These are phyloP conservation scores for Catamblyrhynchus diadema DNA, from an alignment of 2,797 vertebrate genomes.

Conservation along the genomic window DNA sequence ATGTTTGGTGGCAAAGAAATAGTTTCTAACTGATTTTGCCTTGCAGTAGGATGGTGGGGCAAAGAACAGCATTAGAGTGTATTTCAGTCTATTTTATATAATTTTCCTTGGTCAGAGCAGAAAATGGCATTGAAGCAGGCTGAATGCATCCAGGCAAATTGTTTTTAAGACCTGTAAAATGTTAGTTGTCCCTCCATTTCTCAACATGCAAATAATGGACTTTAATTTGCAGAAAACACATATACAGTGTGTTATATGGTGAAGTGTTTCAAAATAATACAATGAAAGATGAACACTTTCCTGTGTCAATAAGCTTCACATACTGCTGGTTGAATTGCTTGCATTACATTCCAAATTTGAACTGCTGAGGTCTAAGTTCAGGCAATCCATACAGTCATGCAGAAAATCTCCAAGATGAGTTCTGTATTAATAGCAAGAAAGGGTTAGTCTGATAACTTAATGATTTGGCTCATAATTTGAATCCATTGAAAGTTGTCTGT, in stretches of 20 bases:
- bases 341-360: conserved; percentile 57
- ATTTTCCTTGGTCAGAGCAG: neutral
- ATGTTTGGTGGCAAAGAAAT: neutral
- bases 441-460: conserved; percentile 66
- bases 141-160: neutral
- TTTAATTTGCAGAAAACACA: conserved; percentile 60
- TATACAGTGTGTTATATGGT: conserved; percentile 8
- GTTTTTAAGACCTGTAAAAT: conserved; percentile 31
- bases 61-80: neutral
- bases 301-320: conserved; percentile 57
- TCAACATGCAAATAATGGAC: conserved; percentile 37
- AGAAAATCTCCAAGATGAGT: conserved; percentile 73
- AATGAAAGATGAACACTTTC: conserved; percentile 55
- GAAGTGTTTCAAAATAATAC: conserved; percentile 53
- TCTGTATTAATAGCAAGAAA: conserved; percentile 72
- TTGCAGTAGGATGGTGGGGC: neutral
- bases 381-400: conserved; percentile 62
- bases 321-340: conserved; percentile 46
- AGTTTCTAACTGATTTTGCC: neutral
- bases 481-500: conserved; percentile 74
- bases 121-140: neutral
- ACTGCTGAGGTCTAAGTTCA: conserved; percentile 71
- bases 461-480: conserved; percentile 73
- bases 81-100: neutral
- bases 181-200: neutral